Evolutionary conservation across 1,140 invertebrate species (phyloP).

Genomic region (Onthophagus taurus): DNA sequence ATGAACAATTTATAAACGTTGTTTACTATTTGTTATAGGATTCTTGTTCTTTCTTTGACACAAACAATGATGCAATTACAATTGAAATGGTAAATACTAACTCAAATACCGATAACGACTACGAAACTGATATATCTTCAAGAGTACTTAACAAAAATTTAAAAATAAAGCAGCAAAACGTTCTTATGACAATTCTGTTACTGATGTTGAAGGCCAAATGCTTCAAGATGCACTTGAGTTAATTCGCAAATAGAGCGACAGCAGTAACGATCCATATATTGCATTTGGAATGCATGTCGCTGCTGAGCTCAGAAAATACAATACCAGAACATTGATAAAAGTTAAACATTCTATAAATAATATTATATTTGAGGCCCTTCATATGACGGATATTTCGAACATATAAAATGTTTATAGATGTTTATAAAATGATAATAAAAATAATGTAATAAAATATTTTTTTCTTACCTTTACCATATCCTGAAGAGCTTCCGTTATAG

Average conservation of each 20-base stretch:
- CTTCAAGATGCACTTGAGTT: neutral
- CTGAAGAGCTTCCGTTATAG: conserved; percentile 21
- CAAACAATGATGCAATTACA: no score
- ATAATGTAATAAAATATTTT: conserved; percentile 3
- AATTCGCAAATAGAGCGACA: neutral
- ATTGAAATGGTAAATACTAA: no score
- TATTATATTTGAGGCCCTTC: neutral
- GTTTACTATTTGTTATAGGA: no score
- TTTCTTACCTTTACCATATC: conserved; percentile 23
- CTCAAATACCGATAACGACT: no score
- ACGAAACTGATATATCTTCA: neutral
- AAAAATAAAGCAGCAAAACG: neutral
- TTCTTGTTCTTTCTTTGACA: no score
- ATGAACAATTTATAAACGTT: no score
- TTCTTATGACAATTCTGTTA: neutral
- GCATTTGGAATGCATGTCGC: neutral
- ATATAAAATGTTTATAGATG: no score
- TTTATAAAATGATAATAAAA: no score
- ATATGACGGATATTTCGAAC: no score
- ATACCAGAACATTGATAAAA: neutral
- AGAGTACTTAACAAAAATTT: no score
- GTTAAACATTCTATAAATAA: neutral
- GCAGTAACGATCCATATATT: neutral
- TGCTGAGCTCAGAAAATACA: neutral
- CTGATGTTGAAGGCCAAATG: neutral